Evolutionary conservation across 2,113 vertebrate species (phyloP).

Genomic region (Dromaius novaehollandiae): DNA sequence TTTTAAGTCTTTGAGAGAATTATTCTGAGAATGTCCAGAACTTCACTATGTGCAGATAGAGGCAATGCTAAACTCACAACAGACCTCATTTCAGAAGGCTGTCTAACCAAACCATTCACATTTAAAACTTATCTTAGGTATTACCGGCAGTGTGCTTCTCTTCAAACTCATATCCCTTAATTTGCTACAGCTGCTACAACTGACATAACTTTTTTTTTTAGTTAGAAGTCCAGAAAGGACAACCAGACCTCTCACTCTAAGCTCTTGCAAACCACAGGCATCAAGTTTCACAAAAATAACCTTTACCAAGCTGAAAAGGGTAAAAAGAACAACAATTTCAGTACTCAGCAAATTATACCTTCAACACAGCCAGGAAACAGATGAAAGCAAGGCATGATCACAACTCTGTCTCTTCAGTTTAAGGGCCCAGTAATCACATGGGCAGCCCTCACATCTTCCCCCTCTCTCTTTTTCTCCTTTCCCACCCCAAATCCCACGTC

Average conservation of each 20-base stretch:
- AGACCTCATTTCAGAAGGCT: neutral
- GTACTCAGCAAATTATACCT: neutral
- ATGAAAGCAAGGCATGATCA: neutral
- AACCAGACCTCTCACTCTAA: neutral
- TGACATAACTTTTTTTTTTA: neutral
- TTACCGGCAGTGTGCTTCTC: neutral
- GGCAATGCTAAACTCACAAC: rapidly evolving
- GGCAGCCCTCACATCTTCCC: neutral
- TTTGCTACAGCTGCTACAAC: neutral
- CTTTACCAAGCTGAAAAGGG: neutral
- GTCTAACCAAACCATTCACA: neutral
- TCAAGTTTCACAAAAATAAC: rapidly evolving
- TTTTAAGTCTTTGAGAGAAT: neutral
- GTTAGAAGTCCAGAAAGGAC: neutral
- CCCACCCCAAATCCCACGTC: neutral
- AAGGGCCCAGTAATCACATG: rapidly evolving
- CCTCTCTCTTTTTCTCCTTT: neutral
- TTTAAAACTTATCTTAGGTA: neutral
- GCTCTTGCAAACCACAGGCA: neutral
- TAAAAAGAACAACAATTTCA: neutral
- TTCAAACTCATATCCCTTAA: neutral
- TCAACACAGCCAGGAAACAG: neutral
- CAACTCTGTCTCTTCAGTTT: rapidly evolving
- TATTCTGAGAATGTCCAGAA: neutral
- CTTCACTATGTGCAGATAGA: rapidly evolving